phyloP scores from a whole-genome alignment of 2,113 vertebrate species.

The Mobula birostris region DNA sequence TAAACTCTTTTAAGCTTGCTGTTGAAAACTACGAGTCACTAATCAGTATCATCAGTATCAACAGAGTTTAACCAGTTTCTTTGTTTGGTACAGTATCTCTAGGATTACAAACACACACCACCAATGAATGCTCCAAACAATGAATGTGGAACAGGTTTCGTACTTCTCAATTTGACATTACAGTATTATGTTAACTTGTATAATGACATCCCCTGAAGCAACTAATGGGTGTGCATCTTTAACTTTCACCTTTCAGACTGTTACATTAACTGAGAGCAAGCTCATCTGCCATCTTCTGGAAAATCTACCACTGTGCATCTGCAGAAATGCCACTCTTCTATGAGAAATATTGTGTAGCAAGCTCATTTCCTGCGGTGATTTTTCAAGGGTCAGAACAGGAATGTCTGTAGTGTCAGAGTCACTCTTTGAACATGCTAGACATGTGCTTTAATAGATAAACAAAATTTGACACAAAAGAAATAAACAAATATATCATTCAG shows the following conservation, averaged over 20 bases:
- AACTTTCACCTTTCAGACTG: neutral
- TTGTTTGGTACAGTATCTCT: neutral
- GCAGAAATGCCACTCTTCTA: neutral
- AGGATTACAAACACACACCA: neutral
- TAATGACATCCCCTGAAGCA: neutral
- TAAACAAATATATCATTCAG: conserved; percentile 14
- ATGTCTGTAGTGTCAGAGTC: neutral
- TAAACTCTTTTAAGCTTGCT: neutral
- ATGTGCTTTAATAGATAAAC: neutral
- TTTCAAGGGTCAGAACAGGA: neutral
- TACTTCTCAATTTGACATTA: neutral
- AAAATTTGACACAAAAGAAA: conserved; percentile 15
- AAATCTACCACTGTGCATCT: neutral
- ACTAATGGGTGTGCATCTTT: neutral
- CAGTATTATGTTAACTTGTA: neutral
- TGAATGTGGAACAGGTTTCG: neutral
- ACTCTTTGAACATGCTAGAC: neutral
- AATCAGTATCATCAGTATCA: too few species aligned
- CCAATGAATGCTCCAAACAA: neutral
- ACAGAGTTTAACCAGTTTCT: neutral
- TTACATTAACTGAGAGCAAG: neutral
- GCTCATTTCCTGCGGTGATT: neutral
- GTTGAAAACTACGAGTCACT: neutral
- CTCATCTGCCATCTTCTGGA: neutral
- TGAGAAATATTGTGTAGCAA: neutral